Percentiles rank a stretch among this genome's conserved stretches.
These are phyloP conservation scores for Trichonephila clavipes DNA, from an alignment of 1,140 invertebrate species.

Conservation along the genomic window DNA sequence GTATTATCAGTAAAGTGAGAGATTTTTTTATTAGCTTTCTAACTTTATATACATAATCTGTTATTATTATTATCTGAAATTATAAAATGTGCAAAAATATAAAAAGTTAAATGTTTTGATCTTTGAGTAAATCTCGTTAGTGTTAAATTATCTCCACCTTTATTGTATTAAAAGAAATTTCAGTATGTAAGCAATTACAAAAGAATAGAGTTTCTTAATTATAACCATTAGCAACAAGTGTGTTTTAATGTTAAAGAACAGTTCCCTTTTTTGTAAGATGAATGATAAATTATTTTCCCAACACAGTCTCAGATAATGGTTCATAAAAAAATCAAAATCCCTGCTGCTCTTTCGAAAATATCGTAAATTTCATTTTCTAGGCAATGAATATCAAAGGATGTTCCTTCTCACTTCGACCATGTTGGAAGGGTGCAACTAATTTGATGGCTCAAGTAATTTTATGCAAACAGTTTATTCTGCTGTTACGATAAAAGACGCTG, in stretches of 20 bases:
- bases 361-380: not conserved
- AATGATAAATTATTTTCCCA: not conserved
- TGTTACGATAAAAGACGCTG: slow-evolving; percentile 16
- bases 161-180: too few relatives aligned
- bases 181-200: too few relatives aligned
- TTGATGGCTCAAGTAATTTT: slow-evolving; percentile 31
- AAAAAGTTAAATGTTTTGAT: too few relatives aligned
- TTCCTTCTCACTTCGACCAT: slow-evolving; percentile 5
- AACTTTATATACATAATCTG: too few relatives aligned
- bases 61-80: too few relatives aligned
- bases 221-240: not conserved
- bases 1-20: too few relatives aligned
- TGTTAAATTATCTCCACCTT: too few relatives aligned
- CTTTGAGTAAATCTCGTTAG: too few relatives aligned
- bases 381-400: not conserved
- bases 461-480: slow-evolving; percentile 31
- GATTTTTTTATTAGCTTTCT: too few relatives aligned
- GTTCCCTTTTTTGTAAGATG: not conserved
- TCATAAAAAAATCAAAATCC: not conserved
- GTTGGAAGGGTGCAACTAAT: not conserved
- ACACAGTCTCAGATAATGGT: not conserved
- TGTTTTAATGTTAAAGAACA: not conserved
- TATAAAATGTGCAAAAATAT: too few relatives aligned
- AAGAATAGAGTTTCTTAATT: too few relatives aligned
- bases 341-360: not conserved